These are phyloP conservation scores for Leuciscus idus DNA, from an alignment of 2,113 vertebrate species.

Conservation along the genomic window DNA sequence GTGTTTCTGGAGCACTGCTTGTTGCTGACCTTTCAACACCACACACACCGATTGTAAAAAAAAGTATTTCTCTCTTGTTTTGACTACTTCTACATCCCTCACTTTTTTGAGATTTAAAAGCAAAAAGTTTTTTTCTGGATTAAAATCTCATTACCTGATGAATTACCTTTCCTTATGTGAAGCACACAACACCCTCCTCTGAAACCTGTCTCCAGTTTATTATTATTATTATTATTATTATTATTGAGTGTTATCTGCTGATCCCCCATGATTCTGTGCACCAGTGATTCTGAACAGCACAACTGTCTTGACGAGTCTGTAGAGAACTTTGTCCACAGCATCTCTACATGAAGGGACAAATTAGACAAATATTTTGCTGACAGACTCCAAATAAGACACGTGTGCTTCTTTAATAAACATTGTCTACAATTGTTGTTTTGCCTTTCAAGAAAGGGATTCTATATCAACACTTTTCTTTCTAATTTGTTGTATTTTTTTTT, in stretches of 20 bases:
- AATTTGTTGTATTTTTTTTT: slow-evolving; percentile 35
- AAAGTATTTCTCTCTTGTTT: slow-evolving; percentile 51
- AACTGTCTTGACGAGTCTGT: slow-evolving; percentile 45
- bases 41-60: slow-evolving; percentile 57
- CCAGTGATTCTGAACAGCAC: slow-evolving; percentile 57
- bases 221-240: slow-evolving; percentile 58
- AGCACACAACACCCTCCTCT: slow-evolving; percentile 42
- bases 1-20: slow-evolving; percentile 32
- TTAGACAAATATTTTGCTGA: slow-evolving; percentile 22
- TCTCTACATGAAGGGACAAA: slow-evolving; percentile 19
- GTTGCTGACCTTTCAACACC: slow-evolving; percentile 25
- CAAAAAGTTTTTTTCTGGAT: slow-evolving; percentile 44
- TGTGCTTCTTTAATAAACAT: slow-evolving; percentile 34
- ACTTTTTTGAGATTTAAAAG: slow-evolving; percentile 40
- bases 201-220: slow-evolving; percentile 47
- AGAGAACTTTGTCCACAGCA: slow-evolving; percentile 38
- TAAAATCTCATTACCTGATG: slow-evolving; percentile 33
- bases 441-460: slow-evolving; percentile 39
- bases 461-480: slow-evolving; percentile 35
- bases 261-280: slow-evolving; percentile 42
- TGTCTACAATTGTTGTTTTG: slow-evolving; percentile 44
- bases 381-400: slow-evolving; percentile 26
- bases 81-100: slow-evolving; percentile 45
- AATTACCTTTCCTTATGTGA: slow-evolving; percentile 16
- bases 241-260: slow-evolving; percentile 48